Conservation (phyloP, 2,888 invertebrate genomes). For the Noctuana brunneofusca region DNA sequence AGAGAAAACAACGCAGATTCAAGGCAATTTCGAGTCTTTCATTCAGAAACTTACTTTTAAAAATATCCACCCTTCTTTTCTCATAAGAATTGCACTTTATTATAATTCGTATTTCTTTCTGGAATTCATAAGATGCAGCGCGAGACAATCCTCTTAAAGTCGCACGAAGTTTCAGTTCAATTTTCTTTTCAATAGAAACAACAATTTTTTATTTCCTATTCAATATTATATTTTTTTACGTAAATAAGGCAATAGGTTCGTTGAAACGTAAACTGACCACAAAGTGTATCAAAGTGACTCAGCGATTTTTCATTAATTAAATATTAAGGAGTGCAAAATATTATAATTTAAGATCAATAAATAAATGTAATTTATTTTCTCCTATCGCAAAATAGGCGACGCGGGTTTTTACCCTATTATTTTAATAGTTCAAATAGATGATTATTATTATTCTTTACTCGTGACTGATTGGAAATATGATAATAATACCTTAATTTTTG, state of each 20-base stretch:
- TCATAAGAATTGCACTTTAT: slow-evolving; percentile 10
- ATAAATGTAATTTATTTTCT: neutral
- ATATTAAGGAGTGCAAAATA: neutral
- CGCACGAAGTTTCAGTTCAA: slow-evolving; percentile 6
- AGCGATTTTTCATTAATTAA: neutral
- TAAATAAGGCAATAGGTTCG: neutral
- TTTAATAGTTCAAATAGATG: too few relatives aligned
- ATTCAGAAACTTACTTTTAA: slow-evolving; percentile 54
- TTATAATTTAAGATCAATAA: neutral
- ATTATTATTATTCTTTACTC: too few relatives aligned
- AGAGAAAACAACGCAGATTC: slow-evolving; percentile 46
- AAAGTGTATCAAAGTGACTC: neutral
- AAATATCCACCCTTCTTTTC: slow-evolving; percentile 30
- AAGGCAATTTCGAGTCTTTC: slow-evolving; percentile 59
- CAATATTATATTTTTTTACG: neutral
- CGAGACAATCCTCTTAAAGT: slow-evolving; percentile 3
- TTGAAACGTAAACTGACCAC: neutral
- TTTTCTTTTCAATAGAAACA: slow-evolving; percentile 5
- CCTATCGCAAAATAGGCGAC: too few relatives aligned
- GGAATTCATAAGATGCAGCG: slow-evolving; percentile 5
- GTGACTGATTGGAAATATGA: too few relatives aligned
- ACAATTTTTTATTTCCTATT: neutral
- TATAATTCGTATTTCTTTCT: slow-evolving; percentile 12
- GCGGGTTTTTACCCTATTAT: too few relatives aligned
- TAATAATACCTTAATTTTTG: too few relatives aligned